Percentiles rank a stretch among this genome's conserved stretches.
Evolutionary conservation across 2,888 invertebrate species (phyloP).

Genomic region (Calameuta idolon): DNA sequence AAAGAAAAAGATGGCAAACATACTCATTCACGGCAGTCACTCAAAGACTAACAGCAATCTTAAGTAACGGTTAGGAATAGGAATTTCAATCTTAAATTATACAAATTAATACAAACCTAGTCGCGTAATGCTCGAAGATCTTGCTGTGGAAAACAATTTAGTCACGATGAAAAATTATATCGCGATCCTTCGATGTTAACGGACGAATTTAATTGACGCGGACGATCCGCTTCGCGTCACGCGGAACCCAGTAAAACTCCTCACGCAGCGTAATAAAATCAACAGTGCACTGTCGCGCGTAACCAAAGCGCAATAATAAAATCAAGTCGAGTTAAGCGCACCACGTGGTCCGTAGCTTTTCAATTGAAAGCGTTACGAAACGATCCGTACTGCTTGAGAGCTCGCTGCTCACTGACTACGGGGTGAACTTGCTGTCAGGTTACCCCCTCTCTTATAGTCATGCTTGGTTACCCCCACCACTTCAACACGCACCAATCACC

Average conservation of each 20-base stretch:
- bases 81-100: neutral
- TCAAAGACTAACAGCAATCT: neutral
- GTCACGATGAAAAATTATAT: neutral
- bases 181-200: neutral
- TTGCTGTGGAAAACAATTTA: neutral
- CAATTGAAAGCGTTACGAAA: slow-evolving; percentile 28
- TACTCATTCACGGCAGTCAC: neutral
- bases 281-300: slow-evolving; percentile 1
- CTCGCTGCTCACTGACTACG: slow-evolving; percentile 55
- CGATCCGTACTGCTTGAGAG: slow-evolving; percentile 44
- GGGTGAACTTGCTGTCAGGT: neutral
- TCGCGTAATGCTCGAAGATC: neutral
- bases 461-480: slow-evolving; percentile 20
- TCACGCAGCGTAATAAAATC: neutral
- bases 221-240: neutral
- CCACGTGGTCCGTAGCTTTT: slow-evolving; percentile 45
- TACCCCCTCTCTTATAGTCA: slow-evolving; percentile 3
- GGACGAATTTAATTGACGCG: neutral
- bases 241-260: too few relatives aligned
- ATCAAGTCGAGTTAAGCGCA: slow-evolving; percentile 10
- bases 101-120: neutral
- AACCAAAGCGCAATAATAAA: neutral
- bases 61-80: neutral
- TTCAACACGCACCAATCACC: slow-evolving; percentile 9
- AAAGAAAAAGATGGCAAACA: neutral